These are phyloP conservation scores for Pyrocephalus nanus DNA, from an alignment of 2,797 vertebrate species.

Conservation along the genomic window DNA sequence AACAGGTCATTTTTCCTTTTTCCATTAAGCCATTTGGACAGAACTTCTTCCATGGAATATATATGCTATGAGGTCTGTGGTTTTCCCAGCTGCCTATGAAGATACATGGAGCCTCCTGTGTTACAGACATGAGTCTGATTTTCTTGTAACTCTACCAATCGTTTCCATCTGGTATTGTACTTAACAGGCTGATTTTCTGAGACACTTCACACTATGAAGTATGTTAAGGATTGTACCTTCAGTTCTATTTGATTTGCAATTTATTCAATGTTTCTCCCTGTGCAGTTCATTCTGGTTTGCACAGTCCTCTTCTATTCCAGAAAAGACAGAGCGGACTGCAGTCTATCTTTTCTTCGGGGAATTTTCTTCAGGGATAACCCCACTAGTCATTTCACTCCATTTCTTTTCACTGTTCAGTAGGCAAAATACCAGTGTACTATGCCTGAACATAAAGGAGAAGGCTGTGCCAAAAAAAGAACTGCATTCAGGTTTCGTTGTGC, in stretches of 20 bases:
- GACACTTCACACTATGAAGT: slow-evolving; percentile 51
- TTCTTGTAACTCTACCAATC: slow-evolving; percentile 53
- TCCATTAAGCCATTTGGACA: slow-evolving; percentile 2
- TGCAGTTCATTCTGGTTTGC: slow-evolving; percentile 15
- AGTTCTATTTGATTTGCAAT: slow-evolving; percentile 64
- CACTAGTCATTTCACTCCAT: not conserved
- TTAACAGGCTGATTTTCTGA: slow-evolving; percentile 63
- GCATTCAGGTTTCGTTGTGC: not conserved
- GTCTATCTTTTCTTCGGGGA: not conserved
- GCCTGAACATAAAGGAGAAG: not conserved
- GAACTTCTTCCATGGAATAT: slow-evolving; percentile 6
- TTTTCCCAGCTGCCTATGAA: slow-evolving; percentile 51
- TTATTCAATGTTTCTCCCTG: slow-evolving; percentile 57
- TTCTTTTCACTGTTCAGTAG: not conserved
- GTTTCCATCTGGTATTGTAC: slow-evolving; percentile 66
- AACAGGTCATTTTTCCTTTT: not conserved
- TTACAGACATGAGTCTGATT: slow-evolving; percentile 27
- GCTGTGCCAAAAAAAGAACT: not conserved
- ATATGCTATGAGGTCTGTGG: not conserved
- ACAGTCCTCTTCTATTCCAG: not conserved
- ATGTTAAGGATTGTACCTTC: slow-evolving; percentile 54
- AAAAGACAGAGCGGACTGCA: not conserved
- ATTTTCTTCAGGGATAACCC: not conserved
- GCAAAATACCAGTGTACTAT: not conserved
- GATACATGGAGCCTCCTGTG: not conserved